Base-by-base conservation (phyloP, 2,113 vertebrate species). In the Tinamus guttatus region DNA sequence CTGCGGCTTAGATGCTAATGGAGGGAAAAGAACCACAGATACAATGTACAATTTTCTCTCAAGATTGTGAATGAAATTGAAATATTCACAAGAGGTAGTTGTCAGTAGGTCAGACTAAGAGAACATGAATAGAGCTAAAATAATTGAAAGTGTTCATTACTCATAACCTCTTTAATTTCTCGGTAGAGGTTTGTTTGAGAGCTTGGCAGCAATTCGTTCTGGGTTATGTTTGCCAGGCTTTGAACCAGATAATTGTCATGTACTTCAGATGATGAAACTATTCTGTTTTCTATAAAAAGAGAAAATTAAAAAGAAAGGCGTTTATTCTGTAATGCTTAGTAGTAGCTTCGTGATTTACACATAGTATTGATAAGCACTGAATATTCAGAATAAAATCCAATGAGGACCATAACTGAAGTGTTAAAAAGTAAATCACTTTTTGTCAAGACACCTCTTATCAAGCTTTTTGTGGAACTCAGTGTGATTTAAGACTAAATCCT, bases 401-500 rank as follows among this genome's bases (percentile, higher is more conserved):
- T 2, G 1, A 71, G 13, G 27, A n/a, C 19, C 81, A 16, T 27
- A 9, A 69, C 87, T 91, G 87, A 7, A 60, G 13, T 64, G 21
- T 92, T 85, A 56, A 5, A 81, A 69, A 64, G 59, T 4, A 84
- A 81, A 89, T 60, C 51, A 2, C 45, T 62, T 73, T 88, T 34
- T 36, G 2, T 86, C 20, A 73, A 85, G 65, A 58, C 1, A 1
- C 3, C 79, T 76, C 41, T 0, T 82, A 0, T 76, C 16, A n/a
- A 14, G 34, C 70, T n/a, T 62, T 30, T 64, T 76, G 7, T 83
- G 68, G 85, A 84, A 36, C 32, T 84, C n/a, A 40, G 52, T 56
- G 16, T 15, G 43, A 65, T 11, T 60, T 41, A 54, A 73, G 36
- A 73, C n/a, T 52, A 63, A 81, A 82, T 76, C 43, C 52, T 76